phyloP scores from a whole-genome alignment of 2,113 vertebrate genomes.

The Chelonoidis abingdonii region DNA sequence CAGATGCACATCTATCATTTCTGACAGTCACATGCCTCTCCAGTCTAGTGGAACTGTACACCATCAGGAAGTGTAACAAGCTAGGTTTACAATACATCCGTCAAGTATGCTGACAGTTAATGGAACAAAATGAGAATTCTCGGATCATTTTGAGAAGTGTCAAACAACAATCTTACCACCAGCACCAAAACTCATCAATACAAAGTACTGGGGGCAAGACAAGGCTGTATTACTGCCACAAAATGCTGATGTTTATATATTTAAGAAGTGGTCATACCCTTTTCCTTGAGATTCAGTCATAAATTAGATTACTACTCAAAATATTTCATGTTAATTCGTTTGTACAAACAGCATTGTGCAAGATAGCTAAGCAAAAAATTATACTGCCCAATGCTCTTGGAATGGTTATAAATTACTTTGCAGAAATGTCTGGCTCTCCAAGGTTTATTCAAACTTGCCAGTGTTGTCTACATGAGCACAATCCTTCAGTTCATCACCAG shows the following conservation, averaged over 20 bases:
- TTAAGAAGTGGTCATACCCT: not conserved
- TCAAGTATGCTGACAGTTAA: not conserved
- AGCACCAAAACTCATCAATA: not conserved
- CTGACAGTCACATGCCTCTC: not conserved
- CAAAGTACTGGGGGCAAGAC: not conserved
- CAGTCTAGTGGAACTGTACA: not conserved
- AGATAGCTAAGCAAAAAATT: not conserved
- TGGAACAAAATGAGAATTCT: fast-evolving
- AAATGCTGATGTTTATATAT: not conserved
- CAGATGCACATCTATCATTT: not conserved
- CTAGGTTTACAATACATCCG: not conserved
- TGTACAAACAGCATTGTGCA: fast-evolving
- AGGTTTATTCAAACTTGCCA: fast-evolving
- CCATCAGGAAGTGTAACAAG: not conserved
- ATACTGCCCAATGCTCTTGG: fast-evolving
- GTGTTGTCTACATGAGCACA: not conserved
- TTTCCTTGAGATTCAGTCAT: not conserved
- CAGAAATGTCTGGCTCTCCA: not conserved
- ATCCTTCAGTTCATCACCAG: not conserved
- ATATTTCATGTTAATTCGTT: not conserved
- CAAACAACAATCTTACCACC: fast-evolving
- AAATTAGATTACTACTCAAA: fast-evolving
- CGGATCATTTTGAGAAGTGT: not conserved
- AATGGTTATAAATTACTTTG: not conserved
- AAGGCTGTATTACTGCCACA: not conserved